A percentile compares a stretch with the other conserved stretches of the same genome.
phyloP scores from a whole-genome alignment of 2,113 vertebrate genomes.

The Nerophis lumbriciformis region DNA sequence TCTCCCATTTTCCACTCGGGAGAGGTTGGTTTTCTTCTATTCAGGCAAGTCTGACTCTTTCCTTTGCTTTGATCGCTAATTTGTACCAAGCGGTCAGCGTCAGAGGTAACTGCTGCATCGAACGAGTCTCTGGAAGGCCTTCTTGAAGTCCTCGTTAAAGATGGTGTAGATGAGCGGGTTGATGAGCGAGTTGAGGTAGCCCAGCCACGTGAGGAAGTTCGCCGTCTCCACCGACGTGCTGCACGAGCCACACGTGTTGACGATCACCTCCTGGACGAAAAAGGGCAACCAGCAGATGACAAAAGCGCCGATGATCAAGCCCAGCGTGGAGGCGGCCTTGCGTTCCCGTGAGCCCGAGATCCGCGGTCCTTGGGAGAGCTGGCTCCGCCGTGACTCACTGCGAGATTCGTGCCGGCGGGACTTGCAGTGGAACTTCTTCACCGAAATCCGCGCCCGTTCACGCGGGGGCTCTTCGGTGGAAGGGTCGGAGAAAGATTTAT shows the following conservation, averaged over 20 bases:
- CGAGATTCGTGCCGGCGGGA: slow-evolving; percentile 69
- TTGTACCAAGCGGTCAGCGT: slow-evolving; percentile 32
- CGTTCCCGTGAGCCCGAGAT: slow-evolving; percentile 89
- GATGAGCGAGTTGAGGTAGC: slow-evolving; percentile 96
- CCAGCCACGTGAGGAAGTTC: slow-evolving; percentile 94
- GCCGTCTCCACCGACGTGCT: slow-evolving; percentile 84
- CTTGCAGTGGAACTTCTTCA: slow-evolving; percentile 71
- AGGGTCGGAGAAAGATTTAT: slow-evolving; percentile 86
- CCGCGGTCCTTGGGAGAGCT: slow-evolving; percentile 81
- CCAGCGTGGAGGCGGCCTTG: slow-evolving; percentile 90
- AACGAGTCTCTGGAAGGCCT: slow-evolving; percentile 93
- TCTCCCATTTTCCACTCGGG: slow-evolving; percentile 10
- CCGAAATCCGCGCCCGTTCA: slow-evolving; percentile 71
- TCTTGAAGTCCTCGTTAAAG: slow-evolving; percentile 99
- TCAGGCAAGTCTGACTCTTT: slow-evolving; percentile 21
- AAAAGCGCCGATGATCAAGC: slow-evolving; percentile 93
- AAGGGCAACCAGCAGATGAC: slow-evolving; percentile 98
- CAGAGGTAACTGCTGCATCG: slow-evolving; percentile 80
- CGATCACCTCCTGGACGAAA: slow-evolving; percentile 95
- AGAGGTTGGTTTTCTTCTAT: slow-evolving; percentile 12
- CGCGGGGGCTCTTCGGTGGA: slow-evolving; percentile 75
- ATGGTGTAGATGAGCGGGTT: slow-evolving; percentile 98
- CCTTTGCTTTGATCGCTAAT: slow-evolving; percentile 9
- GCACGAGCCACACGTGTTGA: slow-evolving; percentile 86
- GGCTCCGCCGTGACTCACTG: slow-evolving; percentile 75